phyloP scores from a whole-genome alignment of 2,113 vertebrate genomes.

The Triplophysa dalaica region DNA sequence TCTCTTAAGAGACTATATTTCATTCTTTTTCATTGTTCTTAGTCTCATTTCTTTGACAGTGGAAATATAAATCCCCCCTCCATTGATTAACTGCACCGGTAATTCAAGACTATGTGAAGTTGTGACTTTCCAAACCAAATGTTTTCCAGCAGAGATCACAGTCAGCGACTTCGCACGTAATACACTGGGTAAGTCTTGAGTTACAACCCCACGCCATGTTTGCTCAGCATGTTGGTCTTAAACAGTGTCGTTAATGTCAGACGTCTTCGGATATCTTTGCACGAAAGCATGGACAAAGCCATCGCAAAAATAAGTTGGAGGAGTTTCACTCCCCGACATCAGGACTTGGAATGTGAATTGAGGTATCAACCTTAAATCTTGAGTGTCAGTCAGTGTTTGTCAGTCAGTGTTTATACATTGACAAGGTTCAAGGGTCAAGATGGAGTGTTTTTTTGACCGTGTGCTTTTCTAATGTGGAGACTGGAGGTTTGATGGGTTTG shows the following conservation, averaged over 20 bases:
- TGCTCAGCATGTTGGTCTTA: neutral
- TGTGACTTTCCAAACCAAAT: neutral
- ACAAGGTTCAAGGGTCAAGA: neutral
- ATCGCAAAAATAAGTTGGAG: neutral
- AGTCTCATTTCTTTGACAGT: neutral
- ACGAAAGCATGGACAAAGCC: neutral
- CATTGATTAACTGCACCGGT: neutral
- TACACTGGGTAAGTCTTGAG: neutral
- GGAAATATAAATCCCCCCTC: neutral
- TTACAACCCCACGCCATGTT: neutral
- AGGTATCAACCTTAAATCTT: neutral
- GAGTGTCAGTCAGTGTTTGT: constrained; percentile 25
- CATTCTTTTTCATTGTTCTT: neutral
- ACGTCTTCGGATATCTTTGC: constrained; percentile 8
- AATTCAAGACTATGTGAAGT: neutral
- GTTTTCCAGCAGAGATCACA: constrained; percentile 5
- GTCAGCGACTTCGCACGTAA: constrained; percentile 2
- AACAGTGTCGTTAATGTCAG: neutral
- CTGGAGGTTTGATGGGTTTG: neutral
- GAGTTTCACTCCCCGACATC: neutral
- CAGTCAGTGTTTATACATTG: constrained; percentile 9
- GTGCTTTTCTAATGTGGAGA: constrained; percentile 37
- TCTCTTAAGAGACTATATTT: neutral
- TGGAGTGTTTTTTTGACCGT: neutral
- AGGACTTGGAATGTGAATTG: neutral